These are phyloP conservation scores for Zaprionus inermis DNA, from an alignment of 1,140 invertebrate species.

Conservation along the genomic window DNA sequence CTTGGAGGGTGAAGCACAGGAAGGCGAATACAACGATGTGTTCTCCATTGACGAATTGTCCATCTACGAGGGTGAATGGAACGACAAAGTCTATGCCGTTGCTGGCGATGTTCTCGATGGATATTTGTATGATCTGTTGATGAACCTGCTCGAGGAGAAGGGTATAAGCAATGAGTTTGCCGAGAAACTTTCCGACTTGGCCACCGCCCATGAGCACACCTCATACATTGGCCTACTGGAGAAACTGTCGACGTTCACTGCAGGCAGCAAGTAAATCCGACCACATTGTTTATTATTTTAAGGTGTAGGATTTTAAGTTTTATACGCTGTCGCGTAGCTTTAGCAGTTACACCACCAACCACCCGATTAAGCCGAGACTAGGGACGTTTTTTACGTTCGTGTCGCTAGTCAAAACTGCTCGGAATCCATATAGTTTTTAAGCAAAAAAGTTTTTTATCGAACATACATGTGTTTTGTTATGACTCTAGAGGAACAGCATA, in stretches of 20 bases:
- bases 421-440: constrained; percentile 46
- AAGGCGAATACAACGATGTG: constrained; percentile 91
- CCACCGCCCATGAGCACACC: constrained; percentile 95
- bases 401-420: constrained; percentile 48
- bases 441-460: constrained; percentile 46
- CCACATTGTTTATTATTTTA: constrained; percentile 47
- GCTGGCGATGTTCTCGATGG: constrained; percentile 95
- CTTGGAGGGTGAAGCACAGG: constrained; percentile 87
- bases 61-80: constrained; percentile 92
- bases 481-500: constrained; percentile 9
- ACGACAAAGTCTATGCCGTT: constrained; percentile 93
- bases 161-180: constrained; percentile 96
- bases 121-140: constrained; percentile 95
- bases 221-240: constrained; percentile 94
- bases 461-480: constrained; percentile 37
- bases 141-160: constrained; percentile 97
- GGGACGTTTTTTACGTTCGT: constrained; percentile 52
- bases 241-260: constrained; percentile 93
- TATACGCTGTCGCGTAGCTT: constrained; percentile 1
- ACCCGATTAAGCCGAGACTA: constrained; percentile 68
- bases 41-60: constrained; percentile 96
- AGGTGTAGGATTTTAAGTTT: constrained; percentile 73
- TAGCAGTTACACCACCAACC: not conserved
- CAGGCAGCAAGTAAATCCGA: constrained; percentile 86
- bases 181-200: constrained; percentile 93